Conservation (phyloP, 2,797 vertebrate genomes). For the Eulemur mongoz region DNA sequence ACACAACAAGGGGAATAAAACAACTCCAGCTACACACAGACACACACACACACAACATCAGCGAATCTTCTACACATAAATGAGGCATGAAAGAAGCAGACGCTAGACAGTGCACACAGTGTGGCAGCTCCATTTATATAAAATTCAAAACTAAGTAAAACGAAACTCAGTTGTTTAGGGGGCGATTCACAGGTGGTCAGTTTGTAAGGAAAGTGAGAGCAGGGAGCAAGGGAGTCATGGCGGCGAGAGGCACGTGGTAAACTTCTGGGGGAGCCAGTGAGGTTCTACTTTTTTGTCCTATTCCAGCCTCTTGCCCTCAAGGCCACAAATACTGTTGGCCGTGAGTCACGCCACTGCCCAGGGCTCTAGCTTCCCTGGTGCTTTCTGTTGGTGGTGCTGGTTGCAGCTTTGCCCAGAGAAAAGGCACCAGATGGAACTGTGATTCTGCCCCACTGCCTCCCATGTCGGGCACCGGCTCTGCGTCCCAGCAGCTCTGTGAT, state of each 20-base stretch:
- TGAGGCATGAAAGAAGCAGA: neutral
- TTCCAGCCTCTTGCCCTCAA: neutral
- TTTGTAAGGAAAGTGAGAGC: neutral
- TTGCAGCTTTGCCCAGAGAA: neutral
- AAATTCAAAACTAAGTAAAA: neutral
- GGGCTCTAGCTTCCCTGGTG: neutral
- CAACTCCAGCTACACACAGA: neutral
- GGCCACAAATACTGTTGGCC: neutral
- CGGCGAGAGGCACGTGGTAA: fast-evolving
- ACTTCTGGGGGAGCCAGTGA: neutral
- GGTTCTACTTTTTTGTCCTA: neutral
- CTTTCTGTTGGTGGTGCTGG: neutral
- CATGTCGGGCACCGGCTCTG: too few relatives aligned
- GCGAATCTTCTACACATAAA: neutral
- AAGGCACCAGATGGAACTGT: too few relatives aligned
- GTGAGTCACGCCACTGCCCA: neutral
- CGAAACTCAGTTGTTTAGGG: neutral
- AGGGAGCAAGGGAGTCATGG: too few relatives aligned
- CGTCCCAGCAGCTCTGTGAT: neutral
- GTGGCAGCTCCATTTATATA: neutral
- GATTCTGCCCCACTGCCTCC: neutral
- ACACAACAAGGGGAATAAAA: neutral
- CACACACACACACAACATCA: too few relatives aligned
- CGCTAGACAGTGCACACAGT: neutral
- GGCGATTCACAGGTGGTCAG: neutral